Conservation (phyloP, 2,888 invertebrate species). For the Sipunculus nudus region DNA sequence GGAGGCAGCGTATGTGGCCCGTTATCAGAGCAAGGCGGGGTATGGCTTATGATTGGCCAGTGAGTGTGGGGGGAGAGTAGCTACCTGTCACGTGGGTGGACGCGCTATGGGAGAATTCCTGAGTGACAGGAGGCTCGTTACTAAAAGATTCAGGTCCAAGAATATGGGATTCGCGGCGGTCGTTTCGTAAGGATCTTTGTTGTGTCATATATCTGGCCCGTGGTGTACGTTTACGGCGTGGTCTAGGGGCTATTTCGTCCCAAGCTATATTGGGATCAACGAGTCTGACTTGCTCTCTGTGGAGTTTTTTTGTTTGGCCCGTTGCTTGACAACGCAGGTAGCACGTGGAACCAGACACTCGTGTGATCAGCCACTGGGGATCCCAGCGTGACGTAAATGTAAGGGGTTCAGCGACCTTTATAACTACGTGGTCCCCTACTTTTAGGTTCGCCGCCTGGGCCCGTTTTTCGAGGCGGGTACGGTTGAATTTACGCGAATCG, state of each 20-base stretch:
- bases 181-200: no score
- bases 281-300: conserved; percentile 8
- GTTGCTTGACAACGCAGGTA: conserved; percentile 7
- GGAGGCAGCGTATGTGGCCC: no score
- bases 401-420: conserved; percentile 2
- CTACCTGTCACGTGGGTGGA: no score
- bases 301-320: not conserved
- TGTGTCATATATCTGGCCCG: not conserved
- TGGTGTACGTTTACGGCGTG: not conserved
- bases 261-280: conserved; percentile 11
- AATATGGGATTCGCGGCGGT: no score
- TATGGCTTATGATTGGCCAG: no score
- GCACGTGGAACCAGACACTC: not conserved
- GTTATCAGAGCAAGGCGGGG: no score
- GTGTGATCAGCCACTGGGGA: conserved; percentile 8
- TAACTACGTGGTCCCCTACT: not conserved
- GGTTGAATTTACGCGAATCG: not conserved
- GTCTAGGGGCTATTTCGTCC: conserved; percentile 11
- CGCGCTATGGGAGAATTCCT: no score
- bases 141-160: no score
- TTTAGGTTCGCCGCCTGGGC: conserved; percentile 1
- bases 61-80: no score
- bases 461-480: conserved; percentile 1
- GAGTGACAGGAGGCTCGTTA: no score
- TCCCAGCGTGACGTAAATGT: conserved; percentile 13